Evolutionary conservation across 2,113 vertebrate species (phyloP).

Genomic region (Aviceda subcristata): DNA sequence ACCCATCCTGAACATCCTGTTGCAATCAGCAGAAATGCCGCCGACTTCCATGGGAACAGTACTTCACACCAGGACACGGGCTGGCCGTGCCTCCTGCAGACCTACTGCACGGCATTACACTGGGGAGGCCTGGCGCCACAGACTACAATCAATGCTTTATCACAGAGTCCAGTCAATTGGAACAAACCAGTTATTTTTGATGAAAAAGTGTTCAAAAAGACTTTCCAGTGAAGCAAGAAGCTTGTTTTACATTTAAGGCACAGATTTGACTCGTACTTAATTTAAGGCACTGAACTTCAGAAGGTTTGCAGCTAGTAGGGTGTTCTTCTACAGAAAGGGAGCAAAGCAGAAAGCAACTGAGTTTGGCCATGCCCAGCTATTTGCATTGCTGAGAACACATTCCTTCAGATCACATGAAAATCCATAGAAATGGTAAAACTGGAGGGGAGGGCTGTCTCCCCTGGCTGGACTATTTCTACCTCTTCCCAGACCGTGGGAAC

Average conservation of each 20-base stretch:
- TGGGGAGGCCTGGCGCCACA: neutral
- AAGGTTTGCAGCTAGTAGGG: neutral
- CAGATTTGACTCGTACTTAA: neutral
- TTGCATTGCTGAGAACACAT: neutral
- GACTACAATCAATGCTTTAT: neutral
- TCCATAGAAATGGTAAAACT: neutral
- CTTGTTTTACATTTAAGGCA: neutral
- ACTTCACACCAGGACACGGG: neutral
- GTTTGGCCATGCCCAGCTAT: neutral
- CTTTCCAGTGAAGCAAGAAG: neutral
- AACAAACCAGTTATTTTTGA: neutral
- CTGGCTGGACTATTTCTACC: neutral
- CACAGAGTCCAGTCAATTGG: neutral
- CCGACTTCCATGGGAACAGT: neutral
- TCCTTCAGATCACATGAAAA: neutral
- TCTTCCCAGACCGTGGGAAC: fast-evolving
- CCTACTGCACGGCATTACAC: neutral
- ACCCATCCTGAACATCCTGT: neutral
- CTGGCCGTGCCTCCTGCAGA: neutral
- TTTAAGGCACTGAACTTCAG: neutral
- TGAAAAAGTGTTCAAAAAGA: neutral
- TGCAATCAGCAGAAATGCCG: neutral
- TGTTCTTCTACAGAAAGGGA: neutral
- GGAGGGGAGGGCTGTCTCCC: neutral
- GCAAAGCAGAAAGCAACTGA: neutral